A percentile compares a stretch with the other conserved stretches of the same genome.
Evolutionary conservation across 2,888 invertebrate genomes (phyloP).

Genomic region (Amiota communis): DNA sequence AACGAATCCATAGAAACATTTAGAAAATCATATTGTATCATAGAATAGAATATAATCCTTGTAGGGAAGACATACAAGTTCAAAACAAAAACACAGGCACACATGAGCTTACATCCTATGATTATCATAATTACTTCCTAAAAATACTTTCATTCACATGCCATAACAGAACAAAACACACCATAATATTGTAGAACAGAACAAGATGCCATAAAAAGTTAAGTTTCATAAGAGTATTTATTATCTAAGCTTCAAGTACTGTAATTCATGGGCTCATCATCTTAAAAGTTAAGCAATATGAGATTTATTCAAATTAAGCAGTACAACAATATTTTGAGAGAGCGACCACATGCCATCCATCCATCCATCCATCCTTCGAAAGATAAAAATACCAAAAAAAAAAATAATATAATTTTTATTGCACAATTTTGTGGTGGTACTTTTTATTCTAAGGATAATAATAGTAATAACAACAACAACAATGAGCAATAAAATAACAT

Average conservation of each 20-base stretch:
- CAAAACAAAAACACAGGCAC: slow-evolving; percentile 12
- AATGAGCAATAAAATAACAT: background rate
- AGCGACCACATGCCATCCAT: too few relatives aligned
- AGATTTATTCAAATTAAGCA: too few relatives aligned
- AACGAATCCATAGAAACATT: too few relatives aligned
- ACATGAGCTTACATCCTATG: slow-evolving; percentile 51
- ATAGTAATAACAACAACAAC: background rate
- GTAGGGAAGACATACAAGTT: slow-evolving; percentile 23
- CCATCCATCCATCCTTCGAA: too few relatives aligned
- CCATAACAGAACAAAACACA: background rate
- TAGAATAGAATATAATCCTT: too few relatives aligned
- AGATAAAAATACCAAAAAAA: background rate
- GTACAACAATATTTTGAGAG: too few relatives aligned
- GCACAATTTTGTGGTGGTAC: slow-evolving; percentile 11
- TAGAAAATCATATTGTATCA: too few relatives aligned
- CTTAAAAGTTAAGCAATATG: too few relatives aligned
- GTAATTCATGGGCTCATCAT: too few relatives aligned
- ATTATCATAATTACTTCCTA: slow-evolving; percentile 66
- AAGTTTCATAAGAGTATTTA: background rate
- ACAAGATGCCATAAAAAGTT: background rate
- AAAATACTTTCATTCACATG: slow-evolving; percentile 43
- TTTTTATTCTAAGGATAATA: background rate
- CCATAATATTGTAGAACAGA: background rate
- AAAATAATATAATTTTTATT: slow-evolving; percentile 12
- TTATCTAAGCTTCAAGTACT: background rate